These are phyloP conservation scores for Neotoma lepida DNA, from an alignment of 2,113 vertebrate genomes.

Conservation along the genomic window DNA sequence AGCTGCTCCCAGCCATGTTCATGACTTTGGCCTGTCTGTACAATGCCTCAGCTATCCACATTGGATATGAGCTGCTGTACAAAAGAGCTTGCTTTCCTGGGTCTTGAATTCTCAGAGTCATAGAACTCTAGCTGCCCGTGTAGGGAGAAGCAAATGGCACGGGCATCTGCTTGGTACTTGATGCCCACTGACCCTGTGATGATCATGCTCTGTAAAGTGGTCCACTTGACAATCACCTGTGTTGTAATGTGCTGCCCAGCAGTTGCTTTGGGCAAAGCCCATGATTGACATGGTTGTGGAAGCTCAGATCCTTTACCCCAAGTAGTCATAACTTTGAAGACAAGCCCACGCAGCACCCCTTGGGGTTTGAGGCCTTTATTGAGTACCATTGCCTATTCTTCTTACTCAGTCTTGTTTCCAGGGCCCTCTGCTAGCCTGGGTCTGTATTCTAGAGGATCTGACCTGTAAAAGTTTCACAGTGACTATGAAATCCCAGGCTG, in stretches of 20 bases:
- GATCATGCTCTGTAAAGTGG: not conserved
- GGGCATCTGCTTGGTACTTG: not conserved
- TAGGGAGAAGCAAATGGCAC: not conserved
- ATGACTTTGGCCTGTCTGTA: not conserved
- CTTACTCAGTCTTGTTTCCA: not conserved
- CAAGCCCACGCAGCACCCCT: no score
- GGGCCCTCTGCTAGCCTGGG: not conserved
- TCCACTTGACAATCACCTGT: not conserved
- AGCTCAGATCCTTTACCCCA: not conserved
- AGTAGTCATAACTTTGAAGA: not conserved
- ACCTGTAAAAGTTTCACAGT: rapidly evolving
- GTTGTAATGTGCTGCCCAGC: rapidly evolving
- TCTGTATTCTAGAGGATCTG: not conserved
- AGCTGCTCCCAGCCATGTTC: not conserved
- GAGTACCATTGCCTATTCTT: not conserved
- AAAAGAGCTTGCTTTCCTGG: not conserved
- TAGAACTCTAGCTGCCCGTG: not conserved
- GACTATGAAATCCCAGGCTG: not conserved
- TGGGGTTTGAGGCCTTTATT: not conserved
- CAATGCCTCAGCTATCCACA: no score
- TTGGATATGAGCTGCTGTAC: not conserved
- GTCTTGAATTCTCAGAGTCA: not conserved
- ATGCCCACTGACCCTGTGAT: not conserved
- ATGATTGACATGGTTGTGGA: not conserved
- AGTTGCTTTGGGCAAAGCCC: not conserved